Evolutionary conservation across 1,140 invertebrate species (phyloP), one percentile per base, ranked within the genome.

Genomic region (Ridgeia piscesae): DNA sequence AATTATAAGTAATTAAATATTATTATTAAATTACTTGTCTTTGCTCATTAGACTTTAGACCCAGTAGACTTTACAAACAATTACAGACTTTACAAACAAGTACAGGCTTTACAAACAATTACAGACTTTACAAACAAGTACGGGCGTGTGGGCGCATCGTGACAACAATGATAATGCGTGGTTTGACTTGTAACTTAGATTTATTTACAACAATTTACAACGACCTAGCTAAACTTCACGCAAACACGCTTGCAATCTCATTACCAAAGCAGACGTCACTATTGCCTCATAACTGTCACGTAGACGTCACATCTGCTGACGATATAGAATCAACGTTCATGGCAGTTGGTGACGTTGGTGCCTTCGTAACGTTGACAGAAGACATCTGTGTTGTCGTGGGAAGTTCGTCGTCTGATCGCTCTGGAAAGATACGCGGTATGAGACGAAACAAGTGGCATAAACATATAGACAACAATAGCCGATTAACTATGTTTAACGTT

Each of bases 251-350:
- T 77, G 58, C 27, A 77, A 77, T 77, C 8, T 77, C 58, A 21
- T 77, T 17, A 31, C 17, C 58, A 77, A 14, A 14, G 58, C 58
- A 77, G 14, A 77, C 27, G 58, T 77, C 58, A 77, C 17, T 9
- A 77, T 21, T 2, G 58, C 58, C 2, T 14, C 58, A 77, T 21
- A 77, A 77, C 17, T 77, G 58, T 77, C 58, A 77, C 27, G 58
- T 77, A 77, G 58, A 77, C 58, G 58, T 77, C 58, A 77, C 58
- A 77, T 77, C 58, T 77, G 58, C 58, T 77, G 58, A 77, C 58
- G 58, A 77, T 21, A 77, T 77, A 27, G 58, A 77, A 2, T 9
- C 14, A 77, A 77, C 17, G 27, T 21, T 31, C 58, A 77, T 1
- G 27, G 58, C 17, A 77, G 58, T 77, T 21, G 58, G 8, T 77